A percentile compares a stretch with the other conserved stretches of the same genome.
These are phyloP conservation scores for Dissostichus mawsoni DNA, from an alignment of 2,113 vertebrate species.

Conservation along the genomic window DNA sequence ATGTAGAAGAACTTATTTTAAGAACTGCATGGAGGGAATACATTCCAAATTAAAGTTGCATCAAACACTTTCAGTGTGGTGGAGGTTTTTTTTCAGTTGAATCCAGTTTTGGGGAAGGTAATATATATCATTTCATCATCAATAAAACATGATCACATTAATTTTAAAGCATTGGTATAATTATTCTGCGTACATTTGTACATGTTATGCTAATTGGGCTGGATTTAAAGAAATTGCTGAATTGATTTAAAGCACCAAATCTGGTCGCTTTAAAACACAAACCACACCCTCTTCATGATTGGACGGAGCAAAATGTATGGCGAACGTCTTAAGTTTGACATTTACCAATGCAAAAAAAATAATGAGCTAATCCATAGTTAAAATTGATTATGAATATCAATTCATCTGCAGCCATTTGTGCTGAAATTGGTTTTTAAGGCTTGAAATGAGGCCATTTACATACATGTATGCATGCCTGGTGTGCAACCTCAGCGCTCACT, in stretches of 20 bases:
- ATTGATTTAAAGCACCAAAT: not conserved
- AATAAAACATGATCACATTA: not conserved
- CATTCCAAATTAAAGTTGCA: constrained; percentile 30
- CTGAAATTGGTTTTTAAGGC: constrained; percentile 36
- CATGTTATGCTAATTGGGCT: not conserved
- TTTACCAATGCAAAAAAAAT: constrained; percentile 13
- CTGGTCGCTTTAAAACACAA: not conserved
- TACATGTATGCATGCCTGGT: constrained; percentile 51
- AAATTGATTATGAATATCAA: constrained; percentile 36
- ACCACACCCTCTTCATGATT: not conserved
- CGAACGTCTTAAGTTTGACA: constrained; percentile 17
- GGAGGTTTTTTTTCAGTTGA: not conserved
- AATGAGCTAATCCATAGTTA: constrained; percentile 37
- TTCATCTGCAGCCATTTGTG: constrained; percentile 33
- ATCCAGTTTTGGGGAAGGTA: not conserved
- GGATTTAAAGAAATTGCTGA: not conserved
- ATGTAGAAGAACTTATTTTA: constrained; percentile 20
- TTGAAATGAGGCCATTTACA: constrained; percentile 62
- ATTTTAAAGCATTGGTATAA: constrained; percentile 5
- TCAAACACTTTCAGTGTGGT: constrained; percentile 17
- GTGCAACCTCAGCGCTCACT: constrained; percentile 42
- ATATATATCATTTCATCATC: constrained; percentile 9
- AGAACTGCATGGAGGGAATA: constrained; percentile 16
- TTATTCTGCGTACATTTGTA: not conserved
- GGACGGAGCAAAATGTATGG: not conserved